These are phyloP conservation scores for Burhinus bistriatus DNA, from an alignment of 2,113 vertebrate genomes.

Conservation along the genomic window DNA sequence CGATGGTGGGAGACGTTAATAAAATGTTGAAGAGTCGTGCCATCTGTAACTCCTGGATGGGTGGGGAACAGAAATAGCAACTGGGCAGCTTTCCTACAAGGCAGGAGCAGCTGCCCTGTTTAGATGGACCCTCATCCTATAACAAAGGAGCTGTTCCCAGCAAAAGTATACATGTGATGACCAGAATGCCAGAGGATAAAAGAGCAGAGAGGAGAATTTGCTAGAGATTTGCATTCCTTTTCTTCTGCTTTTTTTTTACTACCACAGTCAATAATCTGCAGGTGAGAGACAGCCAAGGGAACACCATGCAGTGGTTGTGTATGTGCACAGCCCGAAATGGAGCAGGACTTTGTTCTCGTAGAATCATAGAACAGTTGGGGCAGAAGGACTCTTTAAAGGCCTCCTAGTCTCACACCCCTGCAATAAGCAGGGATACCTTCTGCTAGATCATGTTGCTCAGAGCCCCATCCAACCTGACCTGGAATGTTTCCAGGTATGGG, in stretches of 20 bases:
- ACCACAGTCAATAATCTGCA: fast-evolving
- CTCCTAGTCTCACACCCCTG: neutral
- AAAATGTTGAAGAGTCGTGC: slow-evolving; percentile 20
- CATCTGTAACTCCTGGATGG: neutral
- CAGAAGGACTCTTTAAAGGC: neutral
- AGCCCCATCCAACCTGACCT: neutral
- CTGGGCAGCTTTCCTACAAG: neutral
- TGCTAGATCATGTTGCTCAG: no score
- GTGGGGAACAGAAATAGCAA: neutral
- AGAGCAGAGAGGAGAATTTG: neutral
- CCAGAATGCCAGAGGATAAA: neutral
- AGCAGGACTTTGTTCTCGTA: neutral
- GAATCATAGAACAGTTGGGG: neutral
- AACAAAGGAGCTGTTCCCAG: neutral
- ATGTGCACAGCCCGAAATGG: neutral
- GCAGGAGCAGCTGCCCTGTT: neutral
- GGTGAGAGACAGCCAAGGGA: neutral
- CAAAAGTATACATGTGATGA: neutral
- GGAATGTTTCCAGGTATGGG: neutral
- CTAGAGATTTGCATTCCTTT: neutral
- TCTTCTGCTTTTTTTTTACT: neutral
- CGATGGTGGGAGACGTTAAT: slow-evolving; percentile 1
- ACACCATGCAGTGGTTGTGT: fast-evolving
- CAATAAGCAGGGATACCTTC: neutral
- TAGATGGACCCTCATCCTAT: neutral